phyloP scores from a whole-genome alignment of 2,113 vertebrate genomes.

The Panurus biarmicus region DNA sequence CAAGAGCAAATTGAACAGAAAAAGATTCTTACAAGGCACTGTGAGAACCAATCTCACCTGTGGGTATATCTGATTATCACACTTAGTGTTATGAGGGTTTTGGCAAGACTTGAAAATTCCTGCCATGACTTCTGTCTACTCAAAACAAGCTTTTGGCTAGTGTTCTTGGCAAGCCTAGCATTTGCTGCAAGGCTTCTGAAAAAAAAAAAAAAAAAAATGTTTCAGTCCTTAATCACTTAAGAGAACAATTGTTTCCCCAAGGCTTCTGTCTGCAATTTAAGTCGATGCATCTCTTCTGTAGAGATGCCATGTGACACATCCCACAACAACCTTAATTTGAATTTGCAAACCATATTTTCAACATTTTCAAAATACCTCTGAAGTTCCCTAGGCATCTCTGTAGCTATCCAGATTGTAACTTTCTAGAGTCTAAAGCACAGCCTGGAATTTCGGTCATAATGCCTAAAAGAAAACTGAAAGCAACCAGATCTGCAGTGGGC shows the following conservation, averaged over 20 bases:
- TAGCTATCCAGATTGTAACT: neutral
- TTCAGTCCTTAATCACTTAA: constrained; percentile 3
- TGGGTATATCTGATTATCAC: constrained; percentile 47
- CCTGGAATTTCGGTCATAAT: neutral
- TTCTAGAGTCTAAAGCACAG: neutral
- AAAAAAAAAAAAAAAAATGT: neutral
- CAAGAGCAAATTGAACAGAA: neutral
- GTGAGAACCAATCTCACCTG: constrained; percentile 26
- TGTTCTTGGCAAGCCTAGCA: constrained; percentile 17
- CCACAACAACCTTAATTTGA: neutral
- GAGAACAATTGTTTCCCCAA: constrained; percentile 25
- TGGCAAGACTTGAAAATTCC: constrained; percentile 49
- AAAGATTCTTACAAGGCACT: neutral
- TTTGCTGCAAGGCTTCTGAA: constrained; percentile 21
- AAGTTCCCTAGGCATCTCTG: neutral
- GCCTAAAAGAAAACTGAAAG: neutral
- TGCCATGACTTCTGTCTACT: constrained; percentile 42
- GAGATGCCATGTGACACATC: neutral
- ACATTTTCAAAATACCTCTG: neutral
- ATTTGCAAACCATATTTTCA: neutral
- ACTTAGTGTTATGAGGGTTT: neutral
- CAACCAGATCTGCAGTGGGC: neutral
- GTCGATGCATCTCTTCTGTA: neutral
- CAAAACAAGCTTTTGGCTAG: constrained; percentile 36
- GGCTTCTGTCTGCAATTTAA: constrained; percentile 30